Evolutionary conservation across 2,888 invertebrate species (phyloP).

Genomic region (Apantesis nais): DNA sequence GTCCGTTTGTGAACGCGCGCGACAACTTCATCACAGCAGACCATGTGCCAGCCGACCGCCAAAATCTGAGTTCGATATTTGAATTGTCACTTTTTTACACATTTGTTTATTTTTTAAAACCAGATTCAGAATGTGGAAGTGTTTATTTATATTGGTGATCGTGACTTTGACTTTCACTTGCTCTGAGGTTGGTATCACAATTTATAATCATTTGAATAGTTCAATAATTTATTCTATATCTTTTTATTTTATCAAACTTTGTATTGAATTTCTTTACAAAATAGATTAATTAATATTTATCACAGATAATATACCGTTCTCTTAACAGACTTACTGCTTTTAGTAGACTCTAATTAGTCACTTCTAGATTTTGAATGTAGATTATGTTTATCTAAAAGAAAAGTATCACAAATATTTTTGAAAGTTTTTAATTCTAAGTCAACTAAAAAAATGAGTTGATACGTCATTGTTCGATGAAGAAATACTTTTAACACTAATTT

Average conservation of each 20-base stretch:
- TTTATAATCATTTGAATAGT: conserved; percentile 47
- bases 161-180: conserved; percentile 70
- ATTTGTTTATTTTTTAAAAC: conserved; percentile 53
- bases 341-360: not conserved
- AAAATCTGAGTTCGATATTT: conserved; percentile 67
- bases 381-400: not conserved
- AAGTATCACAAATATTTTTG: not conserved
- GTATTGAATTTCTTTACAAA: not conserved
- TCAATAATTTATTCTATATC: conserved; percentile 3
- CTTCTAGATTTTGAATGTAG: not conserved
- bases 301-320: conserved; percentile 11
- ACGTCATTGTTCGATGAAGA: not conserved
- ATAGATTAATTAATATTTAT: conserved; percentile 5
- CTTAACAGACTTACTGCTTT: not conserved
- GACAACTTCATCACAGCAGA: conserved; percentile 64
- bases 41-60: conserved; percentile 70
- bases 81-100: conserved; percentile 47
- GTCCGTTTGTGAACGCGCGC: conserved; percentile 69
- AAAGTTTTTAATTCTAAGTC: not conserved
- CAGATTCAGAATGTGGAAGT: conserved; percentile 74
- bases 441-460: not conserved
- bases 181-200: conserved; percentile 68
- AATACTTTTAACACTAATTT: not conserved
- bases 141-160: conserved; percentile 69
- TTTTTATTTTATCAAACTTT: conserved; percentile 5